phyloP scores from a whole-genome alignment of 2,113 vertebrate genomes.

The Pterocles orientalis region DNA sequence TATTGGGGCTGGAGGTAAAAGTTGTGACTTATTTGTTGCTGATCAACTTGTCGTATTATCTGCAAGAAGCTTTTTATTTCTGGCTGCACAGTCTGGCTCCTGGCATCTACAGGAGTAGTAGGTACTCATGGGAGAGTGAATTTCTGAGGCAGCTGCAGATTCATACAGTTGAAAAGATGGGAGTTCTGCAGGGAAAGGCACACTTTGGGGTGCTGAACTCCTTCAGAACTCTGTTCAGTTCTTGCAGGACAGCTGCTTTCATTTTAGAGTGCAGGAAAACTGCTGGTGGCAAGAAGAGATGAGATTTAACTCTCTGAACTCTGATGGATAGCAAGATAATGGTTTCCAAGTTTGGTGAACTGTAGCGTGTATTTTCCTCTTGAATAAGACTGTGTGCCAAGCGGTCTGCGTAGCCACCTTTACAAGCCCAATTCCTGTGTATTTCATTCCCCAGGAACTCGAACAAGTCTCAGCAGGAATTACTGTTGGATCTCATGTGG shows the following conservation, averaged over 20 bases:
- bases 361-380: background rate
- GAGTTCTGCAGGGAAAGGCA: background rate
- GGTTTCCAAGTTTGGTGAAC: background rate
- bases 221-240: background rate
- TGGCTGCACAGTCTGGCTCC: background rate
- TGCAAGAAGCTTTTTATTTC: background rate
- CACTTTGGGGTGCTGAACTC: background rate
- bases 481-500: constrained; percentile 96
- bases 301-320: background rate
- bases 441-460: constrained; percentile 83
- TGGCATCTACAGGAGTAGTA: background rate
- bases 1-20: background rate
- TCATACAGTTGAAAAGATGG: background rate
- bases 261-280: background rate
- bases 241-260: background rate
- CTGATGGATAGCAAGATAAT: background rate
- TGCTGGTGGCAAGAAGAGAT: background rate
- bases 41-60: background rate
- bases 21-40: background rate
- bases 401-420: accelerated
- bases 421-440: background rate
- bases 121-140: background rate
- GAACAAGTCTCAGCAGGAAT: constrained; percentile 93
- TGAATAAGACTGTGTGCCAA: background rate
- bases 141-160: background rate